Evolutionary conservation across 2,113 vertebrate species (phyloP), one percentile per base, ranked within the genome.

Genomic region (Campylorhamphus procurvoides): DNA sequence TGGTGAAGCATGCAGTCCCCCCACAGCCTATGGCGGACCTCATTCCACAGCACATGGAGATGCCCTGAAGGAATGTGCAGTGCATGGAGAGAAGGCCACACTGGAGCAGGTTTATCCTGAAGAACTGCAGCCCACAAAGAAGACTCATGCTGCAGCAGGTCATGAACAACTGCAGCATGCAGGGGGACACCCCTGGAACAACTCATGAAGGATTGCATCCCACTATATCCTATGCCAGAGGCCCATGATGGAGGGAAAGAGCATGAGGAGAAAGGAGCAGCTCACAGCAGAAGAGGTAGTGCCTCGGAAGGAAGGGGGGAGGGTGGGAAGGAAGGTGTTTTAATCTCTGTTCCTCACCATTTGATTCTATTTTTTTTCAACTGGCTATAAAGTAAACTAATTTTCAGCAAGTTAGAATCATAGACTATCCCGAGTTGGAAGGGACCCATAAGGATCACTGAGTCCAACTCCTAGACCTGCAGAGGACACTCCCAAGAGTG

Each of bases 211-310:
- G 27, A 67, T 20, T 29, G 35, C 3, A 35, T 27, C 28, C 24
- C 1, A 1, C 0, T 3, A n/a, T 22, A 31, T 35, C 39, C n/a
- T 13, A 31, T 6, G 47, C 18, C 62, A 68, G 14, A 14, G 44
- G 37, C 22, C 24, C 39, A 25, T 0, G 1, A 5, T 1, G 3
- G 22, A 85, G 13, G 31, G 47, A 13, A 66, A 11, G 23, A 77
- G 7, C 2, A 5, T 25, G 59, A 81, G 40, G 9, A 47, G 18
- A 33, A 73, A 56, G 31, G 7, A 63, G 33, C 33, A 74, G 46
- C 46, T 53, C 37, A 74, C n/a, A 74, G 18, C 56, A 82, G 12
- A 25, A 14, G 18, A 87, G 33, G 13, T 5, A 33, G 27, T 56
- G 10, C 23, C 64, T 52, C 27, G 28, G 28, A 75, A 31, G 23